A percentile compares a stretch with the other conserved stretches of the same genome.
Evolutionary conservation across 2,797 vertebrate species (phyloP).

Genomic region (Tenualosa ilisha): DNA sequence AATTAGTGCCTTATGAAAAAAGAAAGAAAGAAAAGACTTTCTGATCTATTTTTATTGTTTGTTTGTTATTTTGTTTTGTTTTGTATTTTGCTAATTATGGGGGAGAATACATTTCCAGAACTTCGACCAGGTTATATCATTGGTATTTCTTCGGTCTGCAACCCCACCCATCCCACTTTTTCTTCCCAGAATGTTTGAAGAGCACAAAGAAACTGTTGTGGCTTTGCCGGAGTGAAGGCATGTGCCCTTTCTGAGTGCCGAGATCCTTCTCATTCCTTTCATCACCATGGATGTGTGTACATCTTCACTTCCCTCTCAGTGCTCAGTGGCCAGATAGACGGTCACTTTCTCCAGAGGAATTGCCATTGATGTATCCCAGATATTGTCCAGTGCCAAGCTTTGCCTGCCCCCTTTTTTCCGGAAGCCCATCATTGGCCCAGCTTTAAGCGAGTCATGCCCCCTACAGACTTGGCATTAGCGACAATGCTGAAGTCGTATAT

Average conservation of each 20-base stretch:
- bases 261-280: neutral
- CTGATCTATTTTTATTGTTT: conserved; percentile 60
- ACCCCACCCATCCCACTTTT: neutral
- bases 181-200: neutral
- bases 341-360: neutral
- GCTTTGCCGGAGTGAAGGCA: neutral
- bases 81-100: conserved; percentile 69
- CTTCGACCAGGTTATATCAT: neutral
- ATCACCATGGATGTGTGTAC: neutral
- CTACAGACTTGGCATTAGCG: neutral
- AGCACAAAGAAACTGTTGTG: neutral
- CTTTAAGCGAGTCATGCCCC: neutral
- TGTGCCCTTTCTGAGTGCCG: neutral
- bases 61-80: conserved; percentile 63
- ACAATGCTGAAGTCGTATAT: neutral
- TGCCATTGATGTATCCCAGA: conserved; percentile 18
- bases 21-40: conserved; percentile 61
- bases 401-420: neutral
- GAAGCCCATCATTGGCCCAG: neutral
- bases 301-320: neutral
- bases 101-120: conserved; percentile 25
- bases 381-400: neutral
- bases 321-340: neutral
- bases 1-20: conserved; percentile 80
- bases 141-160: conserved; percentile 4